phyloP scores from a whole-genome alignment of 2,113 vertebrate species.

The Laterallus jamaicensis region DNA sequence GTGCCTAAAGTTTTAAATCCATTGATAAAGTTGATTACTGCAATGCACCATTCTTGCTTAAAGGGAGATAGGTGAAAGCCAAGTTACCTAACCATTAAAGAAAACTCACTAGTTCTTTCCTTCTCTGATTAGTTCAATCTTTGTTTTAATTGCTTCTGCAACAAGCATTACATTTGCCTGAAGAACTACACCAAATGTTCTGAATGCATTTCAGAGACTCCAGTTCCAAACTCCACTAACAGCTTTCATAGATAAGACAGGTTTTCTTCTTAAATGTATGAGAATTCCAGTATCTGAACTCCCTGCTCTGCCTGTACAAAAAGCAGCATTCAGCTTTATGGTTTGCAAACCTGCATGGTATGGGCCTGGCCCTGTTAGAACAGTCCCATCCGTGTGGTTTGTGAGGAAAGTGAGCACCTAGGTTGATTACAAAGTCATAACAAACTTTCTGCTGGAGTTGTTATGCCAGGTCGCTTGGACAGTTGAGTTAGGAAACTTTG shows the following conservation, averaged over 20 bases:
- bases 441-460: background rate
- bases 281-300: background rate
- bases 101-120: background rate
- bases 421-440: background rate
- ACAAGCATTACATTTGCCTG: background rate
- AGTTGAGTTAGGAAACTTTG: background rate
- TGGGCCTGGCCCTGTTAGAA: background rate
- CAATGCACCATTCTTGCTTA: background rate
- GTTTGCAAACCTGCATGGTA: background rate
- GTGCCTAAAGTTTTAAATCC: background rate
- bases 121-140: background rate
- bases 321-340: background rate
- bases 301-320: background rate
- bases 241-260: background rate
- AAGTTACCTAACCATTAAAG: background rate
- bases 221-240: background rate
- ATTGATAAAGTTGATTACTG: background rate
- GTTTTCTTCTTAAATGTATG: background rate
- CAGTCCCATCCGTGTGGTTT: background rate
- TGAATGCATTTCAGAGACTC: background rate
- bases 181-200: background rate
- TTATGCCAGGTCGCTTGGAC: background rate
- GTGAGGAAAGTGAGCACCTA: background rate
- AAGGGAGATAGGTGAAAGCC: background rate
- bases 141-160: background rate